Percentiles rank a stretch among this genome's conserved stretches.
Evolutionary conservation across 2,113 vertebrate genomes (phyloP).

Genomic region (Myiozetetes cayanensis): DNA sequence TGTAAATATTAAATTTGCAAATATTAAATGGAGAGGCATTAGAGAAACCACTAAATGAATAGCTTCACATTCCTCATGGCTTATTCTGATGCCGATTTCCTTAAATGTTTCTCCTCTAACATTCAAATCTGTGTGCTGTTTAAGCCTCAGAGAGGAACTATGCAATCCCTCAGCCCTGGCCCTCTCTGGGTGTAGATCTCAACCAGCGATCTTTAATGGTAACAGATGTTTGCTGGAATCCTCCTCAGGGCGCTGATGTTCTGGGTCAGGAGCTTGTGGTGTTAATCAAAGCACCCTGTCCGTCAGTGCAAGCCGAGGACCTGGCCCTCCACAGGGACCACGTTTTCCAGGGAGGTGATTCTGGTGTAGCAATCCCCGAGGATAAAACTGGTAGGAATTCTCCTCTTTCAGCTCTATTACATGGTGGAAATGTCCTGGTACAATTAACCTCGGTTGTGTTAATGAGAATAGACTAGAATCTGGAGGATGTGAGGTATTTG

Average conservation of each 20-base stretch:
- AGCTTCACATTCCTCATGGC: constrained; percentile 6
- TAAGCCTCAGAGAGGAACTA: constrained; percentile 16
- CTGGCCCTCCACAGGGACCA: neutral
- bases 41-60: constrained; percentile 19
- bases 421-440: neutral
- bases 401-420: neutral
- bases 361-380: neutral
- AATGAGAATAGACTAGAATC: neutral
- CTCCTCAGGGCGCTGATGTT: constrained; percentile 41
- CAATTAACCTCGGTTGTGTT: neutral
- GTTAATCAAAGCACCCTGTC: constrained; percentile 39
- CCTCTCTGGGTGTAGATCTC: constrained; percentile 18
- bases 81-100: constrained; percentile 2
- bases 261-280: constrained; percentile 24
- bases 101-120: neutral
- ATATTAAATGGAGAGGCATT: constrained; percentile 43
- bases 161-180: neutral
- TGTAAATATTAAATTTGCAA: constrained; percentile 48
- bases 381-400: neutral
- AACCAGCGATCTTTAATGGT: constrained; percentile 39
- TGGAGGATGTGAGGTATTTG: neutral
- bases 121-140: neutral
- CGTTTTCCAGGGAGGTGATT: neutral
- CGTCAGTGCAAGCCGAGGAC: neutral
- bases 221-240: constrained; percentile 62